Percentiles rank a stretch among this genome's conserved stretches.
phyloP scores from a whole-genome alignment of 2,888 invertebrate genomes.

The Mechanitis messenoides region DNA sequence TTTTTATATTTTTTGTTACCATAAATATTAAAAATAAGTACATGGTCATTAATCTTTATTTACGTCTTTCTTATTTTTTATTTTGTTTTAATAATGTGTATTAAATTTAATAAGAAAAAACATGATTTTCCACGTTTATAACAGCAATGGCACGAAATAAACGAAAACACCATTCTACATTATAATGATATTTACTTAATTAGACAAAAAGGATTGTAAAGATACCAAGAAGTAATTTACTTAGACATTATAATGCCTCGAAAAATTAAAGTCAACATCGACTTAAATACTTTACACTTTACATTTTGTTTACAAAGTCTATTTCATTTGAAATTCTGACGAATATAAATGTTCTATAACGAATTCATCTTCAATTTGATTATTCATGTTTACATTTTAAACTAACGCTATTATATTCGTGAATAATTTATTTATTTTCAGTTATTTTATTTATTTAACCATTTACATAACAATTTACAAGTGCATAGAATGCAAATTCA shows the following conservation, averaged over 20 bases:
- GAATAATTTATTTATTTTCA: no score
- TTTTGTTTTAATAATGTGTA: not conserved
- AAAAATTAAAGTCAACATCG: constrained; percentile 3
- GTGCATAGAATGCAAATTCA: no score
- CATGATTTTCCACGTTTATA: not conserved
- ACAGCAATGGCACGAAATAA: not conserved
- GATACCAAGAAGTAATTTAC: not conserved
- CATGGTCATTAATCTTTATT: no score
- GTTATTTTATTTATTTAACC: no score
- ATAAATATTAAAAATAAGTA: not conserved
- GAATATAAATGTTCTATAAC: constrained; percentile 11
- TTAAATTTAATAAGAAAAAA: not conserved
- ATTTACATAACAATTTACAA: no score
- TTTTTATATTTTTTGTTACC: constrained; percentile 4
- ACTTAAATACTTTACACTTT: constrained; percentile 3
- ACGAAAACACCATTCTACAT: constrained; percentile 22
- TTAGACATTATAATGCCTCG: not conserved
- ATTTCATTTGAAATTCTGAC: constrained; percentile 9
- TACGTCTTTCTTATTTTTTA: no score
- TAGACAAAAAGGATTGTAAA: not conserved
- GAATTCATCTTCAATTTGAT: not conserved
- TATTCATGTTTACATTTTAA: constrained; percentile 2
- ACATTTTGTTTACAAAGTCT: not conserved
- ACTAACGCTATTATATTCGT: no score
- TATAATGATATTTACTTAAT: not conserved